These are phyloP conservation scores for Pomatorhinus ruficollis DNA, from an alignment of 2,113 vertebrate species.

Conservation along the genomic window DNA sequence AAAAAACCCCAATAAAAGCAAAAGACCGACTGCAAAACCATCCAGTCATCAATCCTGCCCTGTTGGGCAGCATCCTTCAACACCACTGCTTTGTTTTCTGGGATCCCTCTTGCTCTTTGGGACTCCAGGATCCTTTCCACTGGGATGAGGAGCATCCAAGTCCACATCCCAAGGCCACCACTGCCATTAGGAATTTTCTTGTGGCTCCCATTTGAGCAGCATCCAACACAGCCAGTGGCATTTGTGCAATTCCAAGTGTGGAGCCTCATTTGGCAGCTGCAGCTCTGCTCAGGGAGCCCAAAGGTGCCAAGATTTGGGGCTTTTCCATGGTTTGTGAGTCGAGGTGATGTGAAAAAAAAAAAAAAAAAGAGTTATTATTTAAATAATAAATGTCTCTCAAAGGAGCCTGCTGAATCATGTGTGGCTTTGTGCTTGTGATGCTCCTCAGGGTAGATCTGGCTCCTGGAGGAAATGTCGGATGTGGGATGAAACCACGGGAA, in stretches of 20 bases:
- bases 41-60: not conserved
- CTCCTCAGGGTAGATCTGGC: not conserved
- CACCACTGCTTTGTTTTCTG: fast-evolving
- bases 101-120: not conserved
- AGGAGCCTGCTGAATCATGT: not conserved
- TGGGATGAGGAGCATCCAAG: fast-evolving
- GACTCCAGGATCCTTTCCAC: not conserved
- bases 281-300: not conserved
- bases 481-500: not conserved
- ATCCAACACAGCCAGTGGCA: fast-evolving
- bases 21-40: not conserved
- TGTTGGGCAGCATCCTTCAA: fast-evolving
- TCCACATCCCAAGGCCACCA: fast-evolving
- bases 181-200: not conserved
- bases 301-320: not conserved
- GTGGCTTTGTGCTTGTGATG: not conserved
- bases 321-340: not conserved
- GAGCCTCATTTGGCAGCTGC: not conserved
- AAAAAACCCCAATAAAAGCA: not conserved
- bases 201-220: not conserved
- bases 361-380: not conserved
- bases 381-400: slow-evolving; percentile 19
- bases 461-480: not conserved
- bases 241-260: not conserved
- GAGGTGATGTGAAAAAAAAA: not conserved